A percentile compares a stretch with the other conserved stretches of the same genome.
Conservation (phyloP, 2,113 vertebrate genomes). For the Pimephales promelas region DNA sequence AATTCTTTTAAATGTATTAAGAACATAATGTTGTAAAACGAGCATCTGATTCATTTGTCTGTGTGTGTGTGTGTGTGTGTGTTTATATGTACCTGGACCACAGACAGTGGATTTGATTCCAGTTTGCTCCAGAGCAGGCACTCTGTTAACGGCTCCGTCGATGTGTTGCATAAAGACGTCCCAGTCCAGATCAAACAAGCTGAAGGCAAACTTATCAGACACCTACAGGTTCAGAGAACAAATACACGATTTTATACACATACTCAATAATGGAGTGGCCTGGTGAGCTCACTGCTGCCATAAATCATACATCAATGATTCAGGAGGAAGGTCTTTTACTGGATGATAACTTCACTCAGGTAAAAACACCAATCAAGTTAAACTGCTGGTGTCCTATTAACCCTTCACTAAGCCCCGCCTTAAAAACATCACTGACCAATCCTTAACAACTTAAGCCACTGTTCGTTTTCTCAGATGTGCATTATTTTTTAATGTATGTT, state of each 20-base stretch:
- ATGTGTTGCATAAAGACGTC: constrained; percentile 93
- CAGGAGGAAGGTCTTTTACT: background rate
- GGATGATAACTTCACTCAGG: background rate
- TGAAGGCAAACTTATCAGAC: constrained; percentile 90
- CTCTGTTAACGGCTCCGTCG: constrained; percentile 88
- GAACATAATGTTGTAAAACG: no score
- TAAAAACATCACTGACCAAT: no score
- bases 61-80: background rate
- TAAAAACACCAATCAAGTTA: background rate
- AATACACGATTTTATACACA: background rate
- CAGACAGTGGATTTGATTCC: constrained; percentile 97
- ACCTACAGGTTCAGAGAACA: constrained; percentile 74
- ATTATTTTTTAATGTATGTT: background rate
- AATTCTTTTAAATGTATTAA: no score
- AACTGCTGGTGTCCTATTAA: background rate
- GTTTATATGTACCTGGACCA: constrained; percentile 83
- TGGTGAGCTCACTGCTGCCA: background rate
- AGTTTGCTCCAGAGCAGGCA: constrained; percentile 86
- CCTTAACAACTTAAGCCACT: no score
- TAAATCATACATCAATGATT: background rate
- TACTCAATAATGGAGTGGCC: background rate
- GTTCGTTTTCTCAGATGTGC: no score
- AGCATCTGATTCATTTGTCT: no score
- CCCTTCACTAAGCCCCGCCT: background rate
- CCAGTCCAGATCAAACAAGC: constrained; percentile 97